phyloP scores from a whole-genome alignment of 92 coral and sea anemone species.

The Anthopleura xanthogrammica region DNA sequence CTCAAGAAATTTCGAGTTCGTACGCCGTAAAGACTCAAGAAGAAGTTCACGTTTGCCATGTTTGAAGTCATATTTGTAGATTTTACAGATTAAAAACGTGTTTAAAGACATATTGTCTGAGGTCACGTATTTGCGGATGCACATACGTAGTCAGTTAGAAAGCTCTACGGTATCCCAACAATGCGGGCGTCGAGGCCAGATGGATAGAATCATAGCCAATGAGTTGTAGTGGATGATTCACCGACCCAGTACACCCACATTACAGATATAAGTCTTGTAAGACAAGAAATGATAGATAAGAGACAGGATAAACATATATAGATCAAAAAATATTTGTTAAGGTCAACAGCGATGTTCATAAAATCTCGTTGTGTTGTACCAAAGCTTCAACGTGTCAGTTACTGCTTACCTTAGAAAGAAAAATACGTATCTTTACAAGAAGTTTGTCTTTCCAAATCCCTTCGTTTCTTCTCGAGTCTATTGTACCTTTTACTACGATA shows the following conservation, averaged over 20 bases:
- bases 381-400: background rate
- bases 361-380: background rate
- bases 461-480: background rate
- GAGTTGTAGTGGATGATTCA: background rate
- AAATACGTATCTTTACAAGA: background rate
- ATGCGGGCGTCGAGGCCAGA: background rate
- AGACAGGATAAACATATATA: background rate
- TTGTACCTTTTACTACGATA: background rate
- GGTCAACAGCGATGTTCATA: background rate
- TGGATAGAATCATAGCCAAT: background rate
- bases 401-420: background rate
- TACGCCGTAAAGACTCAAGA: background rate
- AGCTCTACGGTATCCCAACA: background rate
- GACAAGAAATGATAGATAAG: background rate
- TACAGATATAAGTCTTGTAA: background rate
- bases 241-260: background rate
- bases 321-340: background rate
- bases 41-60: background rate
- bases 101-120: background rate
- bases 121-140: background rate
- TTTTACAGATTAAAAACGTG: background rate
- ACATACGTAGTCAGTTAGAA: background rate
- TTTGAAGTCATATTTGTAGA: background rate
- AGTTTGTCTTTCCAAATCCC: background rate
- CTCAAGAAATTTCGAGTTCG: background rate